phyloP scores from a whole-genome alignment of 2,797 vertebrate genomes.

The Halcyon chelicuti region DNA sequence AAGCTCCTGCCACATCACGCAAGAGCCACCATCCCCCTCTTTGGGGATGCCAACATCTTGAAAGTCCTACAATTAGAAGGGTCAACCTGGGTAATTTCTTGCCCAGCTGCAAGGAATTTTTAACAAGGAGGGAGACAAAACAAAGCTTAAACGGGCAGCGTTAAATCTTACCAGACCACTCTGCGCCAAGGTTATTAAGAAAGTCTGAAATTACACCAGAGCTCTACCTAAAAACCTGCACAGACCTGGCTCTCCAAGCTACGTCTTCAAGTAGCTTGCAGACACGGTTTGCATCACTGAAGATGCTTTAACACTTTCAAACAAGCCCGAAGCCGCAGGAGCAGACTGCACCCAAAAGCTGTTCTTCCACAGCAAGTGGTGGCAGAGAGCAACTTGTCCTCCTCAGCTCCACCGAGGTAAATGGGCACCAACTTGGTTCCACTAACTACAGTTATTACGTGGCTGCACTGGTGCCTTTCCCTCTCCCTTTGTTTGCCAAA shows the following conservation, averaged over 20 bases:
- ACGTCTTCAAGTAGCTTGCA: neutral
- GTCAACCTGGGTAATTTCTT: neutral
- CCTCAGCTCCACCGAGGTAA: rapidly evolving
- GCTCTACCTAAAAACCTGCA: neutral
- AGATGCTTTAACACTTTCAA: neutral
- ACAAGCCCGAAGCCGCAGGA: neutral
- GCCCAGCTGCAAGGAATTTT: neutral
- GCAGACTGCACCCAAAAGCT: neutral
- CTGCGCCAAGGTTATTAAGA: neutral
- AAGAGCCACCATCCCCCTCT: neutral
- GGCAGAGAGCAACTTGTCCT: neutral
- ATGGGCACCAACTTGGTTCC: neutral
- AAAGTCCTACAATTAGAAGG: neutral
- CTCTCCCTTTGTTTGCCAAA: neutral
- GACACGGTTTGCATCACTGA: neutral
- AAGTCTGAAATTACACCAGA: neutral
- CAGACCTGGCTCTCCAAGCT: neutral
- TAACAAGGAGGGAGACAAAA: neutral
- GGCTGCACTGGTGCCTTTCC: neutral
- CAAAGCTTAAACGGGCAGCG: neutral
- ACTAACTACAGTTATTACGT: neutral
- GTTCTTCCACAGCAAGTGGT: neutral
- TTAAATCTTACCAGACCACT: neutral
- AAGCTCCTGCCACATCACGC: neutral
- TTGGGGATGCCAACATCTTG: neutral